Conservation (phyloP, 2,888 invertebrate genomes). For the Chrysomela aeneicollis region DNA sequence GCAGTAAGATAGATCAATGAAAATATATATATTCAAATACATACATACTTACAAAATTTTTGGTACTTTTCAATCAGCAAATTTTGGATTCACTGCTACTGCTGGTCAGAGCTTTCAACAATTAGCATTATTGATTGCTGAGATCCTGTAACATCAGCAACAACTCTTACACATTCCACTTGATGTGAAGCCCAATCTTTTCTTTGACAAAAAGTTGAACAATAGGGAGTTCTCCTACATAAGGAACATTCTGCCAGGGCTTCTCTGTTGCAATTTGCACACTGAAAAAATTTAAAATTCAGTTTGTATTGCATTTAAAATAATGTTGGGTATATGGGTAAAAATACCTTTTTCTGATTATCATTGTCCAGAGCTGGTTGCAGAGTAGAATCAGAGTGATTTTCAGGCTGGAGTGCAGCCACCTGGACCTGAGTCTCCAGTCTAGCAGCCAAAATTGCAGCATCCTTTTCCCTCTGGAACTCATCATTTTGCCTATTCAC, state of each 20-base stretch:
- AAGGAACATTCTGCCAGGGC: slow-evolving; percentile 88
- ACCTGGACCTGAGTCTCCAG: slow-evolving; percentile 73
- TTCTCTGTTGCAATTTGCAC: slow-evolving; percentile 89
- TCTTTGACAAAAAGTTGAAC: slow-evolving; percentile 88
- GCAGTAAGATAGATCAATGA: slow-evolving; percentile 11
- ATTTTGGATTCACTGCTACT: slow-evolving; percentile 54
- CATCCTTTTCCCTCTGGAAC: slow-evolving; percentile 71
- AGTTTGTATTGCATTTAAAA: no score
- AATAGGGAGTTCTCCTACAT: slow-evolving; percentile 86
- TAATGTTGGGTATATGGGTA: no score
- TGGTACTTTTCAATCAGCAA: slow-evolving; percentile 24
- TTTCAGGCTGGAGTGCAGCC: slow-evolving; percentile 63
- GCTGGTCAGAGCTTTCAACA: slow-evolving; percentile 77
- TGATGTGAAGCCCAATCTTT: slow-evolving; percentile 90
- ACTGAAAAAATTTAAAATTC: slow-evolving; percentile 69
- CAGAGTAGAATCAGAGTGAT: slow-evolving; percentile 64
- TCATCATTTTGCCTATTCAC: slow-evolving; percentile 72
- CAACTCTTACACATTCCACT: slow-evolving; percentile 81
- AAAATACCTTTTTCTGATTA: slow-evolving; percentile 78
- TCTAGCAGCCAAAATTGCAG: slow-evolving; percentile 73
- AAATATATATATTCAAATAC: slow-evolving; percentile 27
- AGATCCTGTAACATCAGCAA: slow-evolving; percentile 65
- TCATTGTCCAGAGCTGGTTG: slow-evolving; percentile 69
- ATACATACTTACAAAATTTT: slow-evolving; percentile 29
- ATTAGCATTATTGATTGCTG: slow-evolving; percentile 86